phyloP scores from a whole-genome alignment of 2,113 vertebrate genomes.

The Gnathonemus echidnorhynchus region DNA sequence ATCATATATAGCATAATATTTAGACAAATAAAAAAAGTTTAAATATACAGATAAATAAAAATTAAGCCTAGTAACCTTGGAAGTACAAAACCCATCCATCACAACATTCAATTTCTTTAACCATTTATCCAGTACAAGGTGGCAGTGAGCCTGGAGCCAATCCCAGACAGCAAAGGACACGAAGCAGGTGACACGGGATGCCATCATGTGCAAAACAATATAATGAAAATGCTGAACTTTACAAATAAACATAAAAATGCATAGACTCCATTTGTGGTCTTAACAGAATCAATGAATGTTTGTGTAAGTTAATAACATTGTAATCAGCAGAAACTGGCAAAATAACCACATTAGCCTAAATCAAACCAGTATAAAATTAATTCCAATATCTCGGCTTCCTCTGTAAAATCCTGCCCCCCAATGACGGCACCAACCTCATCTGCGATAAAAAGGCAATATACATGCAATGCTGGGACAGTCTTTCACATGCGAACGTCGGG shows the following conservation, averaged over 20 bases:
- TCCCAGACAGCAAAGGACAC: neutral
- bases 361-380: neutral
- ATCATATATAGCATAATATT: neutral
- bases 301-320: neutral
- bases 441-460: neutral
- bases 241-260: neutral
- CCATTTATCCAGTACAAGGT: neutral
- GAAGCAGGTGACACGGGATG: neutral
- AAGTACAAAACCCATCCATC: neutral
- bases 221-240: neutral
- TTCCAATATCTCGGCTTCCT: neutral
- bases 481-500: neutral
- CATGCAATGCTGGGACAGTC: neutral
- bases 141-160: neutral
- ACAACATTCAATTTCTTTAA: neutral
- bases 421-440: neutral
- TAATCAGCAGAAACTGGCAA: neutral
- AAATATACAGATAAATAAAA: neutral
- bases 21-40: neutral
- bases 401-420: neutral
- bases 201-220: neutral
- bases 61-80: neutral
- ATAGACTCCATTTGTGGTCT: neutral
- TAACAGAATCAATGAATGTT: neutral
- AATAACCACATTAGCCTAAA: neutral